Conservation (phyloP, 2,113 vertebrate genomes). For the Neolamprologus tretocephalus region DNA sequence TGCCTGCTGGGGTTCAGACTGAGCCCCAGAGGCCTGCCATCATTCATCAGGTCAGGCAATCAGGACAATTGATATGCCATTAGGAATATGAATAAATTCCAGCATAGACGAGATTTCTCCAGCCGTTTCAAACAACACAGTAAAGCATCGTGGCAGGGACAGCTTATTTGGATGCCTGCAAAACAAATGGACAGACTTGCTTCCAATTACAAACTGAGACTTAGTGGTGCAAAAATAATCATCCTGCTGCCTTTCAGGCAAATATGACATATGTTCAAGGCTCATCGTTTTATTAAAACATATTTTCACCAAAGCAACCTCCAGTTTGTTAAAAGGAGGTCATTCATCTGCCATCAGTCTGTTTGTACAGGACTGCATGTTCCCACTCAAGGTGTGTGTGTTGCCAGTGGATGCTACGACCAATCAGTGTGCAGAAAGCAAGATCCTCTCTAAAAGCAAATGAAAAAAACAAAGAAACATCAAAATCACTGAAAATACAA, state of each 20-base stretch:
- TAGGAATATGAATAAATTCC: conserved; percentile 51
- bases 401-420: neutral
- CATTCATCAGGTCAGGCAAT: conserved; percentile 32
- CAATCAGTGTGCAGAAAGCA: neutral
- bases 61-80: conserved; percentile 49
- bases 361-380: neutral
- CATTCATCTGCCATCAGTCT: neutral
- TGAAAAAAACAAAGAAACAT: neutral
- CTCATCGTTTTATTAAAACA: neutral
- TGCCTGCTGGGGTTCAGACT: neutral
- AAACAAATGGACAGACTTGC: neutral
- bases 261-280: neutral
- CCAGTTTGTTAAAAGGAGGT: neutral
- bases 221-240: neutral
- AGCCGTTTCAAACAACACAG: neutral
- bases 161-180: neutral
- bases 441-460: neutral
- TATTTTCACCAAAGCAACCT: neutral
- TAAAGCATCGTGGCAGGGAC: neutral
- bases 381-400: neutral
- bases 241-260: neutral
- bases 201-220: neutral
- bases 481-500: neutral
- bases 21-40: neutral
- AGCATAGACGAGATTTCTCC: neutral